Conservation (phyloP, 2,888 invertebrate species). For the Metopia argyrocephala region DNA sequence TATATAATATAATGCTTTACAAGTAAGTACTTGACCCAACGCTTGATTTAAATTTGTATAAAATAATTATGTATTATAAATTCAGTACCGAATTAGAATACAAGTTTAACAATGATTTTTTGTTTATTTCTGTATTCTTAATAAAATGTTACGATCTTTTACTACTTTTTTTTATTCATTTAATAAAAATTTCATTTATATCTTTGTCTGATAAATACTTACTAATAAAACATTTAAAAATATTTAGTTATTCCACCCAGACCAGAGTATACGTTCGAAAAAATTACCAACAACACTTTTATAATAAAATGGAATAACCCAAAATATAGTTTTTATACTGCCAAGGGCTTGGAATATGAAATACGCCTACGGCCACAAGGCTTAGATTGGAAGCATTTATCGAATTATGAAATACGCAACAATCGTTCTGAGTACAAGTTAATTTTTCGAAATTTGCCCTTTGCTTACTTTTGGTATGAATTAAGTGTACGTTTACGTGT, state of each 20-base stretch:
- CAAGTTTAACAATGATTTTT: too few relatives aligned
- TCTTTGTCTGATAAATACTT: not conserved
- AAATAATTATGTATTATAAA: too few relatives aligned
- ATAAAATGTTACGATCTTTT: too few relatives aligned
- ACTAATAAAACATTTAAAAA: not conserved
- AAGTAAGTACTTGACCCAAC: too few relatives aligned
- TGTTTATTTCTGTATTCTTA: too few relatives aligned
- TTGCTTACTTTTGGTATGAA: constrained; percentile 63
- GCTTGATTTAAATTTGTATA: too few relatives aligned
- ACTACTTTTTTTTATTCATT: not conserved
- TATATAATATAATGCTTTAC: too few relatives aligned
- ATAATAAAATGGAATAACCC: constrained; percentile 67
- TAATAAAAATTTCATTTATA: not conserved
- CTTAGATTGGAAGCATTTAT: constrained; percentile 57
- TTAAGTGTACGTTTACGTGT: constrained; percentile 82
- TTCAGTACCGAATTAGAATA: too few relatives aligned
- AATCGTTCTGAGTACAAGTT: constrained; percentile 61
- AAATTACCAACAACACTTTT: constrained; percentile 67
- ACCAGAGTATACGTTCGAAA: constrained; percentile 64
- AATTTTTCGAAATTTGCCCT: constrained; percentile 59
- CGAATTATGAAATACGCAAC: constrained; percentile 58
- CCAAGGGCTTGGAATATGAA: constrained; percentile 67
- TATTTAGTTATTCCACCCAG: constrained; percentile 68
- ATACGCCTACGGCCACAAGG: constrained; percentile 65
- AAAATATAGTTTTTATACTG: constrained; percentile 66